A percentile compares a stretch with the other conserved stretches of the same genome.
Evolutionary conservation across 1,140 invertebrate species (phyloP).

Genomic region (Diachasma alloeum): DNA sequence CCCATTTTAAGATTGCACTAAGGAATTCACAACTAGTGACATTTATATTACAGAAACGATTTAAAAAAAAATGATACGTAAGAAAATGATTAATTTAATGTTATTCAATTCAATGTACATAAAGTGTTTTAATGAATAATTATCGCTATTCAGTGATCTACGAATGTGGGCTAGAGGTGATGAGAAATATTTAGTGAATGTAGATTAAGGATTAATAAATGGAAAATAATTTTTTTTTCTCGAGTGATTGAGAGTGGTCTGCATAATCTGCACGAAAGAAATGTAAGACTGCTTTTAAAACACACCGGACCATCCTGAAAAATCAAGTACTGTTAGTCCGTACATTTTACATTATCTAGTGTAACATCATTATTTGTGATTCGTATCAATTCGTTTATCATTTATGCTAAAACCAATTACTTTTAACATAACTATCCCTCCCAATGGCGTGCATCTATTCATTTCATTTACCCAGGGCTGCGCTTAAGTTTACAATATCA

Average conservation of each 20-base stretch:
- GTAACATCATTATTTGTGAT: constrained; percentile 16
- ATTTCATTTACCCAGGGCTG: not conserved
- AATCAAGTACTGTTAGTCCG: constrained; percentile 14
- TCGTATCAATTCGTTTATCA: not conserved
- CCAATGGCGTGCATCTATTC: constrained; percentile 3
- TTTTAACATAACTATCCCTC: not conserved
- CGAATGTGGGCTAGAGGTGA: constrained; percentile 7
- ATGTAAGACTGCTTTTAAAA: constrained; percentile 18
- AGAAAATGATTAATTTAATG: constrained; percentile 22
- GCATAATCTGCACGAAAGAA: constrained; percentile 17
- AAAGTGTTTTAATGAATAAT: constrained; percentile 27
- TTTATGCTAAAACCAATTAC: not conserved
- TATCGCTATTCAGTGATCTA: constrained; percentile 12
- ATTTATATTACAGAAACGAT: constrained; percentile 2
- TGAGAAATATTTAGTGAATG: not conserved
- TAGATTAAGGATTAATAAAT: not conserved
- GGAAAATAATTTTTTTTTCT: not conserved
- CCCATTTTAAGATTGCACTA: constrained; percentile 22
- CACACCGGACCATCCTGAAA: constrained; percentile 5
- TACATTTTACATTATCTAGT: constrained; percentile 13
- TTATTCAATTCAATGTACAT: constrained; percentile 26
- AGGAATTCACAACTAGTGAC: constrained; percentile 18
- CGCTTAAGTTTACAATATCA: constrained; percentile 21
- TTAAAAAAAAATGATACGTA: not conserved
- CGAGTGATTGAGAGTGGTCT: constrained; percentile 11